Evolutionary conservation across 2,113 vertebrate genomes (phyloP), one percentile per base, ranked within the genome.

Genomic region (Anhinga rufa): DNA sequence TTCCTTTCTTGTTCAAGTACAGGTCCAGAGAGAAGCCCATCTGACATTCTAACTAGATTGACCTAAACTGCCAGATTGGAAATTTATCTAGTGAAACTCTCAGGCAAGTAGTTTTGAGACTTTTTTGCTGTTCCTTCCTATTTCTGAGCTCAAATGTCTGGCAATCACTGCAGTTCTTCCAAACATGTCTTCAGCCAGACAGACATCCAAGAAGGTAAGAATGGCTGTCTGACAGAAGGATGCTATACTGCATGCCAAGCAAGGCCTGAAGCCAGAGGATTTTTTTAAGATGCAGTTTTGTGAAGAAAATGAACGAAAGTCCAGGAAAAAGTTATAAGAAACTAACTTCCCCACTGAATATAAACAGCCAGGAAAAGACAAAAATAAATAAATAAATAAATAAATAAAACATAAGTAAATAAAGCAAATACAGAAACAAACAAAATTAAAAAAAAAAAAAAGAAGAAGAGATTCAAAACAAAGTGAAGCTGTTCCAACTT

Each of bases 191-290:
- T 92, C 70, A 91, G 70, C 34, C 81, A 92, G 89, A 93, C 65
- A 93, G 72, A 71, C 34, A 94, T 69, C 81, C 62, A 91, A 78
- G 84, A 92, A 95, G 81, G 81, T 87, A 97, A 87, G 84, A 82
- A 91, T 44, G 94, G 74, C 74, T 95, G 86, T 52, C 89, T 95
- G 94, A 94, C 93, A 97, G 96, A 94, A 88, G 62, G 92, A 74
- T 66, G 54, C 40, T 82, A 31, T 54, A 79, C 17, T 79, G 57
- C 61, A 79, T 94, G 93, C 94, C 95, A 97, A 92, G 81, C 52
- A 95, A 95, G 46, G 84, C 70, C 89, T 91, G 74, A 91, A 96
- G 94, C 89, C 91, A 95, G 66, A 76, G 31, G 16, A 68, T 7
- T 65, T 95, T 83, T 95, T 92, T 58, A 86, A 92, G 69, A 7